Evolutionary conservation across 2,888 invertebrate species (phyloP).

Genomic region (Ormyrus pomaceus): DNA sequence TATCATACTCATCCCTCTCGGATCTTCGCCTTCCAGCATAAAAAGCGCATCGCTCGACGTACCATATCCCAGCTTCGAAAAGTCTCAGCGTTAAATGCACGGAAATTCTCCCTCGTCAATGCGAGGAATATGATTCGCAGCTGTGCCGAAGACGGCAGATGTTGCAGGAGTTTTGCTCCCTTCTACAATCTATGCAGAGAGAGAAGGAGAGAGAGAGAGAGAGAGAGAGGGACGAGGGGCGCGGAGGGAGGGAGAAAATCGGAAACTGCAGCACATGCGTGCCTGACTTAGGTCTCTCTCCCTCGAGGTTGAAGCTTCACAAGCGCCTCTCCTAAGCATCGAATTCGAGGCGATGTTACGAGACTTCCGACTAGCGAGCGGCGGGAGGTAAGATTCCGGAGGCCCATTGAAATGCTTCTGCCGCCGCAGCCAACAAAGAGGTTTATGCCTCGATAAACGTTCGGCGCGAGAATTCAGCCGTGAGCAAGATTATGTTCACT

Average conservation of each 20-base stretch:
- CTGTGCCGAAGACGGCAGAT: conserved; percentile 30
- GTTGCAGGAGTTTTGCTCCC: background rate
- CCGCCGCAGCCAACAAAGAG: background rate
- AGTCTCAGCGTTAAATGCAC: background rate
- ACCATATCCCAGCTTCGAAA: background rate
- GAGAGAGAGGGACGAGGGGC: background rate
- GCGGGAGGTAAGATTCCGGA: background rate
- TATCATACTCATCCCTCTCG: too few species aligned
- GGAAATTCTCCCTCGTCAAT: background rate
- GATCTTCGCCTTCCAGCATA: background rate
- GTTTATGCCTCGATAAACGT: conserved; percentile 25
- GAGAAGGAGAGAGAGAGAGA: background rate
- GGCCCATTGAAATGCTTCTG: conserved; percentile 1
- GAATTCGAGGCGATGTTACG: too few species aligned
- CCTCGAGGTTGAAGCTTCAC: too few species aligned
- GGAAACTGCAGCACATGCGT: too few species aligned
- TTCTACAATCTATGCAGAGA: background rate
- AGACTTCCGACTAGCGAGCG: background rate
- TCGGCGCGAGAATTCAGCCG: too few species aligned
- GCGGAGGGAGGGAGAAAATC: background rate
- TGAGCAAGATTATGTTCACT: too few species aligned
- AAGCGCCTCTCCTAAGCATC: too few species aligned
- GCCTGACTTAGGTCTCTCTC: too few species aligned
- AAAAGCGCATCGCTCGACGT: background rate
- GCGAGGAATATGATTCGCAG: conserved; percentile 37